Evolutionary conservation across 2,888 invertebrate species (phyloP).

Genomic region (Adela reaumurella): DNA sequence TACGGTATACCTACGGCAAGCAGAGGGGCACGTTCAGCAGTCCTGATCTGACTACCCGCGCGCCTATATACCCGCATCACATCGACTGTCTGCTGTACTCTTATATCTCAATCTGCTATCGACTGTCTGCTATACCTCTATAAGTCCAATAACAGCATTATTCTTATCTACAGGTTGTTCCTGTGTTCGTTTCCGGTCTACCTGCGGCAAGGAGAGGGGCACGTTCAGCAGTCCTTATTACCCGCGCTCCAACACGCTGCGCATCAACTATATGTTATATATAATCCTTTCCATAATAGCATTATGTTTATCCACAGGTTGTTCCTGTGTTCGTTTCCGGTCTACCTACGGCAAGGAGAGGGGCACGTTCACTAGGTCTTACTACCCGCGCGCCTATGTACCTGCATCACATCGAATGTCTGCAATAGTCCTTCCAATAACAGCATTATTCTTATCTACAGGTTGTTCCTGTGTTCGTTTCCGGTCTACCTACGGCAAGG

Average conservation of each 20-base stretch:
- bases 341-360: conserved; percentile 74
- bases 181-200: conserved; percentile 77
- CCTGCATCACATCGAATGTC: too few species aligned
- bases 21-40: conserved; percentile 78
- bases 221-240: conserved; percentile 82
- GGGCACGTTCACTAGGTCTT: conserved; percentile 79
- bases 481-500: conserved; percentile 74
- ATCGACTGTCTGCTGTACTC: conserved; percentile 82
- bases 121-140: too few species aligned
- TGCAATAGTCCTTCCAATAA: too few species aligned
- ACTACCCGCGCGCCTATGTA: conserved; percentile 75
- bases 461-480: conserved; percentile 82
- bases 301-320: too few species aligned
- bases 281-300: too few species aligned
- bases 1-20: conserved; percentile 74
- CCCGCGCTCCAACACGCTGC: conserved; percentile 71
- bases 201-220: conserved; percentile 73
- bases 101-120: too few species aligned
- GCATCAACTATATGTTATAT: too few species aligned
- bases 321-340: conserved; percentile 78
- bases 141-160: too few species aligned
- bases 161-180: conserved; percentile 88
- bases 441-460: too few species aligned
- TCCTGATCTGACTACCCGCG: conserved; percentile 80
- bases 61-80: conserved; percentile 66